Evolutionary conservation across 2,888 invertebrate species (phyloP), one percentile per base, ranked within the genome.

Genomic region (Charanyca ferruginea): DNA sequence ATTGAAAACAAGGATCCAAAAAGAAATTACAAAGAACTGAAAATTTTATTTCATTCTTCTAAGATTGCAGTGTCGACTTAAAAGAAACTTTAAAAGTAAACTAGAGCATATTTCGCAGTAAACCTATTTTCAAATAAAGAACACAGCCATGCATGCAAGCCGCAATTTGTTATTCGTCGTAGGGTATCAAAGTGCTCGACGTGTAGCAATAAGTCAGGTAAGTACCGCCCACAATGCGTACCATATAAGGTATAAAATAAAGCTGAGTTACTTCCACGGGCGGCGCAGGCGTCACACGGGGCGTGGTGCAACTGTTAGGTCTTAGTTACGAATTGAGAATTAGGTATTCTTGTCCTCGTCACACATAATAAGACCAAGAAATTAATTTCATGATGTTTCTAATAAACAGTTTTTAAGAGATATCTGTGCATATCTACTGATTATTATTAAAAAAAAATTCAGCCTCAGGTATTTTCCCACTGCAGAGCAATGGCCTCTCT

Each of bases 171-270:
- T 67, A 74, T 61, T 75, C 57, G 65, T 67, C 57, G 65, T 67
- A 44, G 63, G 42, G 62, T 72, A 73, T 71, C 71, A 72, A 54
- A 67, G 64, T 64, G 58, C 65, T 66, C 45, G 63, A 73, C 72
- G 58, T 75, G 78, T 73, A 73, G 82, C 82, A 73, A 87, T 88
- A 87, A 87, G 81, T 89, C 85, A 87, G 81, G 73, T 77, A 78
- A 81, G 79, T 77, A 78, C 89, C 90, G 85, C 89, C 89, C 85
- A 90, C 87, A 85, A 79, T 49, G 53, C 52, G 52, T 71, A 35
- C 88, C 86, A 77, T 87, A 82, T 89, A 86, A 64, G 86, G 89
- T 22, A 65, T 77, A 79, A 84, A 80, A 75, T 79, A 83, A 80
- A 71, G 65, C 73, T 45, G 71, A 64, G 67, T 64, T 66, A 80